phyloP scores from a whole-genome alignment of 2,113 vertebrate genomes.

The Mormyrus iriodes region DNA sequence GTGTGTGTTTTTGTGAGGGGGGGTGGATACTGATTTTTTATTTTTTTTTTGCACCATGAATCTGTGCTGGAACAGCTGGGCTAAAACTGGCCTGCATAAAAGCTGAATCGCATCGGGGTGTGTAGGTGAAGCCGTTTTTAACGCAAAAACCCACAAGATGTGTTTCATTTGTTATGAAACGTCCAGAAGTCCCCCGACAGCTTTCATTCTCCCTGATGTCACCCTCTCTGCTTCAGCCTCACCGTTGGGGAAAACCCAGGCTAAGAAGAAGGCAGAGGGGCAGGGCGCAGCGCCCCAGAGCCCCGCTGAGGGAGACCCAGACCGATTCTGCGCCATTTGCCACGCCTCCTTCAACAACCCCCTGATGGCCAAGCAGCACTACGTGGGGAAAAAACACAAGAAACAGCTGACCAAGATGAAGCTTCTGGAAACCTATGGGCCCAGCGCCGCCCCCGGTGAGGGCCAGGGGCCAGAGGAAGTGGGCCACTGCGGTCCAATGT shows the following conservation, averaged over 20 bases:
- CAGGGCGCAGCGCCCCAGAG: neutral
- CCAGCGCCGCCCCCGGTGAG: conserved; percentile 60
- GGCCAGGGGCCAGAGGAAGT: neutral
- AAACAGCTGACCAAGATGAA: conserved; percentile 90
- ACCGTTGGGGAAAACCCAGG: conserved; percentile 31
- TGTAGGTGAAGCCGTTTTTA: neutral
- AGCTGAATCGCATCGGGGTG: neutral
- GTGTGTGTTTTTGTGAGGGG: neutral
- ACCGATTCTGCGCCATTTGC: conserved; percentile 90
- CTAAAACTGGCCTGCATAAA: neutral
- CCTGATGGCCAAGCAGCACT: conserved; percentile 92
- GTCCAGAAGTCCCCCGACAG: neutral
- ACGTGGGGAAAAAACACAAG: conserved; percentile 89
- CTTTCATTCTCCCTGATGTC: neutral
- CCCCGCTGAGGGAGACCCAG: conserved; percentile 58
- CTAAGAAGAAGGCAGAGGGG: conserved; percentile 27
- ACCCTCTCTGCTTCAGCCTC: neutral
- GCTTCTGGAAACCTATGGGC: conserved; percentile 88
- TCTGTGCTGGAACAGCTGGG: neutral
- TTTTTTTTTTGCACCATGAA: neutral
- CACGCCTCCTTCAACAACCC: conserved; percentile 95
- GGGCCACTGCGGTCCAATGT: neutral
- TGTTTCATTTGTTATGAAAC: neutral
- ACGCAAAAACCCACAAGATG: neutral
- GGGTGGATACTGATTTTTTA: neutral